Conservation (phyloP, 2,797 vertebrate species). For the Propithecus deckenii region DNA sequence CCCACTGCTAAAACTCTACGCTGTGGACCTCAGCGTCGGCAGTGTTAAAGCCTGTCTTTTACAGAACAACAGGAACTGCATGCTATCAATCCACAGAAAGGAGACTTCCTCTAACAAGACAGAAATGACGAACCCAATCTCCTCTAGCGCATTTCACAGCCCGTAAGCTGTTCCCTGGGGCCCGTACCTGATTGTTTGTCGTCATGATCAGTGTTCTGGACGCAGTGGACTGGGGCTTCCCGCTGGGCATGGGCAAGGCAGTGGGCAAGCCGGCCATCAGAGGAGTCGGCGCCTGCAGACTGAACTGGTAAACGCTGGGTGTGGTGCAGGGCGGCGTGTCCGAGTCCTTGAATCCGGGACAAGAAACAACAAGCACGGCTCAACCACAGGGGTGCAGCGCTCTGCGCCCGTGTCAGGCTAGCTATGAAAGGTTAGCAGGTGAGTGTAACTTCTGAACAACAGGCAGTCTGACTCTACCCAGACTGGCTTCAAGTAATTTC, state of each 20-base stretch:
- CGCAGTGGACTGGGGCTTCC: conserved; percentile 87
- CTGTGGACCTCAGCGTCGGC: fast-evolving
- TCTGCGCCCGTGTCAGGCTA: neutral
- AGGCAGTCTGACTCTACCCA: too few species aligned
- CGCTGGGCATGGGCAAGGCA: conserved; percentile 87
- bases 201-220: conserved; percentile 89
- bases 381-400: conserved; percentile 56
- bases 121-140: too few species aligned
- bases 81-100: neutral
- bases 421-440: neutral
- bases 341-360: conserved; percentile 90
- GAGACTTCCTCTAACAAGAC: neutral
- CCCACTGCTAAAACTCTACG: fast-evolving
- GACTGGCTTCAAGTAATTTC: neutral
- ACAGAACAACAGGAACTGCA: fast-evolving
- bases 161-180: fast-evolving
- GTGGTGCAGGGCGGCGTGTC: conserved; percentile 92
- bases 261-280: conserved; percentile 88
- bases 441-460: fast-evolving
- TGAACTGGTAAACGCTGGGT: conserved; percentile 89
- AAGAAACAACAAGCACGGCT: conserved; percentile 75
- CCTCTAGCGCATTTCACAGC: fast-evolving
- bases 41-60: fast-evolving
- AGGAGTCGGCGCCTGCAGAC: conserved; percentile 88
- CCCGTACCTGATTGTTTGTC: conserved; percentile 90